Conservation (phyloP, 2,888 invertebrate genomes). For the Agonopterix arenella region DNA sequence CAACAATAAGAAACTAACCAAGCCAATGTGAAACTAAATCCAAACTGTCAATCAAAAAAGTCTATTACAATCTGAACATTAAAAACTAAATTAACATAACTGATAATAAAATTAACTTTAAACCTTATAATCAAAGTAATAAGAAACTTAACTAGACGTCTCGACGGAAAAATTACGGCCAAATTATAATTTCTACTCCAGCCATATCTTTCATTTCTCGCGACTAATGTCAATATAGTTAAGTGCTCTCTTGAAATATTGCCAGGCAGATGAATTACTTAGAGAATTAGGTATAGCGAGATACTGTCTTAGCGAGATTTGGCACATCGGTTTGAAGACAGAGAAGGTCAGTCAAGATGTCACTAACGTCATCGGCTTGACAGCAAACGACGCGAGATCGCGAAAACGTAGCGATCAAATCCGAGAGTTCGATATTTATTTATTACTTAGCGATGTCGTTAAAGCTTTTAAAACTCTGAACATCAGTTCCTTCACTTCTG, state of each 20-base stretch:
- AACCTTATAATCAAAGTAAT: constrained; percentile 16
- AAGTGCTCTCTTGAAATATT: constrained; percentile 60
- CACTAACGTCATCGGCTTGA: no score
- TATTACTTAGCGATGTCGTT: not conserved
- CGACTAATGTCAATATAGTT: constrained; percentile 42
- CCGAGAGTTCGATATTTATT: no score
- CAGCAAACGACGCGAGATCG: no score
- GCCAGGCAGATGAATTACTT: constrained; percentile 35
- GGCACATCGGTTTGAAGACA: no score
- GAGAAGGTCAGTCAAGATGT: no score
- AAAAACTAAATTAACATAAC: constrained; percentile 4
- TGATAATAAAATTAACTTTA: not conserved
- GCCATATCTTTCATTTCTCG: constrained; percentile 25
- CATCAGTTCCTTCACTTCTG: not conserved
- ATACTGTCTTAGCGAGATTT: no score
- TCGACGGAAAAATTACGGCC: constrained; percentile 14
- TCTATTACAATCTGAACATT: constrained; percentile 15
- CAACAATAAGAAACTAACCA: constrained; percentile 12
- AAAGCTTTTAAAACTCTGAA: not conserved
- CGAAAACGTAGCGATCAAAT: no score
- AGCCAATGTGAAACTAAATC: constrained; percentile 16
- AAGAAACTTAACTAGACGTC: constrained; percentile 16
- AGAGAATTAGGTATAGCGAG: constrained; percentile 18
- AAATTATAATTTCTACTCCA: constrained; percentile 27
- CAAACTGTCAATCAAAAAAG: constrained; percentile 23